phyloP scores from a whole-genome alignment of 2,888 invertebrate genomes.

The Rhodophaea formosa region DNA sequence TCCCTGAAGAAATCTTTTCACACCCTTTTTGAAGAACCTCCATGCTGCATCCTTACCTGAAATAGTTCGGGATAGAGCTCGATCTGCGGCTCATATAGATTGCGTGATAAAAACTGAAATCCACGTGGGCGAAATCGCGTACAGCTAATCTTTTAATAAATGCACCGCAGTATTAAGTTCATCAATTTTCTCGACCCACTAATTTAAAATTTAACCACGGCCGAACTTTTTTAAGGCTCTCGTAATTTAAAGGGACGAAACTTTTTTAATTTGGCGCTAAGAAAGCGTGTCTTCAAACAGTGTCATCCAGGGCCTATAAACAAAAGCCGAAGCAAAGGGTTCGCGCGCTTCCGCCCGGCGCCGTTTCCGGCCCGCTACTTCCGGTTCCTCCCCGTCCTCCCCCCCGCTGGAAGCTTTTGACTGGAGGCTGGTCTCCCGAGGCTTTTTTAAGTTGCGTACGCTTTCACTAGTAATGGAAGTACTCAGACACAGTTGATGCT shows the following conservation, averaged over 20 bases:
- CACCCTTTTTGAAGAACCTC: no score
- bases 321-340: slow-evolving; percentile 71
- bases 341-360: slow-evolving; percentile 64
- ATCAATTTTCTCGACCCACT: slow-evolving; percentile 1
- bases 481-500: slow-evolving; percentile 39
- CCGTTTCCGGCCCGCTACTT: slow-evolving; percentile 63
- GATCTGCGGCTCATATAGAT: no score
- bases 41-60: no score
- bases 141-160: background rate
- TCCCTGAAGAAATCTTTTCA: no score
- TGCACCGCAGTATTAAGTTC: background rate
- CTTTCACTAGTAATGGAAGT: slow-evolving; percentile 48
- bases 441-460: slow-evolving; percentile 44
- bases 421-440: slow-evolving; percentile 36
- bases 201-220: slow-evolving; percentile 3
- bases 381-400: slow-evolving; percentile 32
- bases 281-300: slow-evolving; percentile 6
- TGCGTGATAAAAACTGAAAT: no score
- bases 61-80: no score
- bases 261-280: slow-evolving; percentile 14
- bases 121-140: no score
- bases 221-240: background rate
- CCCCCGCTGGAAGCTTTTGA: slow-evolving; percentile 25
- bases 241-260: background rate
- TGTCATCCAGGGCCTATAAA: slow-evolving; percentile 44